Evolutionary conservation across 2,113 vertebrate species (phyloP), one percentile per base, ranked within the genome.

Genomic region (Coryphaenoides rupestris): DNA sequence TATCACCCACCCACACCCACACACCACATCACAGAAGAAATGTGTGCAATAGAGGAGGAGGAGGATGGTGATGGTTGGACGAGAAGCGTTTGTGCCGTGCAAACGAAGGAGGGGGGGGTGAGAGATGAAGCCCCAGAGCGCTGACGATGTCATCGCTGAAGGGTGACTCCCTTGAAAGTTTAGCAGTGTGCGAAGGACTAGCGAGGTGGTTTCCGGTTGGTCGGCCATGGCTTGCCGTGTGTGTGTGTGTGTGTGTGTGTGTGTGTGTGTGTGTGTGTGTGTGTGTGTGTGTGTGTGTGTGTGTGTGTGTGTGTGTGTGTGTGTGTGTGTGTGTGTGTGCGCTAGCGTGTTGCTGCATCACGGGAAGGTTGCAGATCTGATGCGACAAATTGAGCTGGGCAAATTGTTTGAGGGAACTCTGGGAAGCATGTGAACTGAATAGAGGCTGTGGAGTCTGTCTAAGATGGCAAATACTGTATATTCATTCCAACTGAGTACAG

Each of bases 131-230:
- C 33, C 2, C 33, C n/a, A n/a, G n/a, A n/a, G n/a, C n/a, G n/a
- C n/a, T n/a, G n/a, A 83, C 72, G 75, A 78, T 82, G 78, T 80
- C 74, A 67, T 69, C 55, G 24, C 65, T 80, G 81, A 82, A 82
- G 79, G 75, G 75, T 81, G 81, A 85, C 78, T 77, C 76, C 80
- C 68, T 78, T 69, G 68, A 62, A 78, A 78, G 85, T 84, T 85
- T 85, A 28, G 65, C 40, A 81, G 55, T 55, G 33, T 60, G 66
- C 68, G 75, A 64, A 46, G 70, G 78, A 85, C 21, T 33, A 19
- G 55, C 14, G 15, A 33, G 24, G 23, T 23, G 52, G 40, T 72
- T 62, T 66, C 73, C 73, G 70, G 66, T 72, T 72, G 64, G 1
- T 6, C 61, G 66, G 76, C 40, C 63, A 63, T 61, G n/a, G n/a